Conservation (phyloP, 2,797 vertebrate species). For the Botia kubotai region DNA sequence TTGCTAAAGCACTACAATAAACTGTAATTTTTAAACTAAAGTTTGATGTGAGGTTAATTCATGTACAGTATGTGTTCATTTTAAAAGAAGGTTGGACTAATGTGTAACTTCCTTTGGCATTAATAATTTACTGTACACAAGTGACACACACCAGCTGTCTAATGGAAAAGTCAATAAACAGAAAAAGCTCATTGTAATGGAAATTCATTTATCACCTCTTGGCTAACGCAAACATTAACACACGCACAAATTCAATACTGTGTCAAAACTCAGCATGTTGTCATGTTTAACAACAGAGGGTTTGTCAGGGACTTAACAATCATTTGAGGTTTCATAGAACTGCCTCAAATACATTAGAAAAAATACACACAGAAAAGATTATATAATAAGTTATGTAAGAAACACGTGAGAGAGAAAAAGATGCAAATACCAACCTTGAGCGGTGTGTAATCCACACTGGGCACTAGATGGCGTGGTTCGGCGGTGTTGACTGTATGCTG, state of each 20-base stretch:
- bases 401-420: background rate
- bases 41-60: background rate
- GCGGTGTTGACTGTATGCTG: background rate
- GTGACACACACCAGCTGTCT: slow-evolving; percentile 14
- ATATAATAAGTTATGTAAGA: too few species aligned
- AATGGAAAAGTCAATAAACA: slow-evolving; percentile 45
- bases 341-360: background rate
- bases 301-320: too few species aligned
- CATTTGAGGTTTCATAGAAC: background rate
- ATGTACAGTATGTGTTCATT: background rate
- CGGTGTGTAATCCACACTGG: background rate
- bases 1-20: background rate
- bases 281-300: background rate
- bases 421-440: background rate
- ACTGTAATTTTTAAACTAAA: slow-evolving; percentile 8
- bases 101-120: slow-evolving; percentile 18
- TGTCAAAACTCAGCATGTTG: background rate
- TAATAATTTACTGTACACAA: slow-evolving; percentile 25
- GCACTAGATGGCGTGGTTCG: background rate
- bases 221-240: background rate
- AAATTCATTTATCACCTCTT: slow-evolving; percentile 10
- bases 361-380: too few species aligned
- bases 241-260: background rate
- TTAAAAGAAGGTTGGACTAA: background rate
- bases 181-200: slow-evolving; percentile 7